phyloP scores from a whole-genome alignment of 2,113 vertebrate species.

The Lasiurus cinereus region DNA sequence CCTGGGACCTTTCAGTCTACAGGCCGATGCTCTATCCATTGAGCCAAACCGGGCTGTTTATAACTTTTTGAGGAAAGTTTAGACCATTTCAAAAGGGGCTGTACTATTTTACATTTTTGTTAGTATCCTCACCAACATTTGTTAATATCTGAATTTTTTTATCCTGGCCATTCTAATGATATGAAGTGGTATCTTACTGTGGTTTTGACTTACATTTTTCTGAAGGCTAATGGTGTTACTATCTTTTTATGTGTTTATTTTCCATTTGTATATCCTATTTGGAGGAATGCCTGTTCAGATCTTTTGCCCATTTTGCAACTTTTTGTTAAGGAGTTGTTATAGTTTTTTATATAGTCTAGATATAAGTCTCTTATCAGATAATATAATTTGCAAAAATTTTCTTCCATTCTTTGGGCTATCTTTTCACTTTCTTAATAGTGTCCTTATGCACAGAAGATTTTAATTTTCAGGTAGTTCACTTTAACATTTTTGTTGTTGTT shows the following conservation, averaged over 20 bases:
- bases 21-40: too few species aligned
- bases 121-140: neutral
- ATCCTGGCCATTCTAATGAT: neutral
- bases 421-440: neutral
- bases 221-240: neutral
- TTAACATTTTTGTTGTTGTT: neutral
- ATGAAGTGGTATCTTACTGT: neutral
- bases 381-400: neutral
- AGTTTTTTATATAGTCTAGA: conserved; percentile 9
- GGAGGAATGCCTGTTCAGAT: conserved; percentile 16
- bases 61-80: conserved; percentile 43
- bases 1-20: too few species aligned
- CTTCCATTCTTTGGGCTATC: neutral
- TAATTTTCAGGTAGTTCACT: conserved; percentile 19
- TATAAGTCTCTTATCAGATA: neutral
- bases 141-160: conserved; percentile 16
- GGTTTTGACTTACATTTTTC: conserved; percentile 25
- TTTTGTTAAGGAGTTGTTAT: neutral
- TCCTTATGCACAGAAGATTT: neutral
- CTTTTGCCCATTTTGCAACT: conserved; percentile 19
- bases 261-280: neutral
- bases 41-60: neutral
- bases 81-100: neutral
- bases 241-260: conserved; percentile 26
- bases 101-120: neutral